These are phyloP conservation scores for Miopithecus talapoin DNA, from an alignment of 2,797 vertebrate species.

Conservation along the genomic window DNA sequence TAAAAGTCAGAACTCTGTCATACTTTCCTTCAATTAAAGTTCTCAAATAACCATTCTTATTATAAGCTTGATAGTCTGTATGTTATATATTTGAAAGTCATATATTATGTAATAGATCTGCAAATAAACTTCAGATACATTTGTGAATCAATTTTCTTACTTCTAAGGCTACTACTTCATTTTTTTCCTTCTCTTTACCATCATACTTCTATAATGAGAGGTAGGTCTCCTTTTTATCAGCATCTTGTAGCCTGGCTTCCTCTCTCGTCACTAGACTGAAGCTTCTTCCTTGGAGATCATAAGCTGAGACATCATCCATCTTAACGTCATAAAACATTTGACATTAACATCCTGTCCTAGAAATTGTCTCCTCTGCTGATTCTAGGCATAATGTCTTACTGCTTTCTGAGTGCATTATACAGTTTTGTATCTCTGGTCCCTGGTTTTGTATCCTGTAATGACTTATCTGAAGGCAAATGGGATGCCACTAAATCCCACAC, in stretches of 20 bases:
- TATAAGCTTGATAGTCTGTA: neutral
- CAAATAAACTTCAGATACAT: conserved; percentile 59
- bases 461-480: neutral
- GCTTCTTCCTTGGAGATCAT: neutral
- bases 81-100: conserved; percentile 20
- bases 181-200: neutral
- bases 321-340: conserved; percentile 1
- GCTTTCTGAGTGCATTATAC: neutral
- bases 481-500: neutral
- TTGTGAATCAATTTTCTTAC: conserved; percentile 49
- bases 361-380: neutral
- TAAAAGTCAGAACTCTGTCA: conserved; percentile 50
- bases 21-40: conserved; percentile 44
- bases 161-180: neutral
- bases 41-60: conserved; percentile 39
- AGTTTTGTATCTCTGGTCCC: neutral
- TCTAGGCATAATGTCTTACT: neutral
- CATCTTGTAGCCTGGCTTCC: neutral
- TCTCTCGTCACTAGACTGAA: neutral
- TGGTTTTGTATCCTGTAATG: neutral
- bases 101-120: conserved; percentile 47
- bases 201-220: neutral
- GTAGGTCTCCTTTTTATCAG: neutral
- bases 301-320: neutral
- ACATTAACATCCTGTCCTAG: neutral